Evolutionary conservation across 30 jellyfish, hydroid and myxozoan species (phyloP).

Genomic region (Aurelia aurita): DNA sequence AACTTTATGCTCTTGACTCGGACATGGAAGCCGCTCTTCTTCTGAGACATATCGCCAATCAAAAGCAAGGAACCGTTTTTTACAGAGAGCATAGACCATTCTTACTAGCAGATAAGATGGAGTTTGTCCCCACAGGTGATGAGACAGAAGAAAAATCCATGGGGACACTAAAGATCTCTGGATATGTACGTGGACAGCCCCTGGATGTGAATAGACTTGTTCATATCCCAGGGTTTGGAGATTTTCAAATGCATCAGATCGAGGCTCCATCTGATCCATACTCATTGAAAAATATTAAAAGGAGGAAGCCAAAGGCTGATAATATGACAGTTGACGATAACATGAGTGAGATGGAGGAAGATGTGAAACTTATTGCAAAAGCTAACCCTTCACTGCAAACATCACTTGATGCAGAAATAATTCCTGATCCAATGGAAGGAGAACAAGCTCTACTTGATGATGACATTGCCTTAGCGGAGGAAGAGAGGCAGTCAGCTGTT

Average conservation of each 20-base stretch:
- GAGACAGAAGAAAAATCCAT: constrained; percentile 5
- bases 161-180: constrained; percentile 88
- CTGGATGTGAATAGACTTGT: constrained; percentile 83
- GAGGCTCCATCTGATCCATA: constrained; percentile 74
- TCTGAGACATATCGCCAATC: constrained; percentile 75
- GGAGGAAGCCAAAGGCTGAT: constrained; percentile 1
- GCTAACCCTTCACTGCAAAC: constrained; percentile 76
- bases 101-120: constrained; percentile 73
- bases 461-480: constrained; percentile 45
- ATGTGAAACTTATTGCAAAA: constrained; percentile 64
- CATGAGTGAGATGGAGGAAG: constrained; percentile 80
- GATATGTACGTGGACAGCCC: constrained; percentile 79
- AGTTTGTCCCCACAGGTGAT: constrained; percentile 47
- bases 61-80: constrained; percentile 69
- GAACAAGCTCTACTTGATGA: constrained; percentile 92
- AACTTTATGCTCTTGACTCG: constrained; percentile 68
- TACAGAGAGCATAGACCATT: constrained; percentile 83
- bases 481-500: constrained; percentile 33
- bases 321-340: constrained; percentile 53
- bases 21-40: constrained; percentile 79
- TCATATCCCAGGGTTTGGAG: constrained; percentile 87
- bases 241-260: constrained; percentile 80
- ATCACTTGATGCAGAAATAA: constrained; percentile 77
- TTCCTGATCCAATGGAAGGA: constrained; percentile 82
- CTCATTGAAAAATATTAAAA: constrained; percentile 22